Evolutionary conservation across 92 coral and sea anemone genomes (phyloP).

Genomic region (Epizoanthus fatuus): DNA sequence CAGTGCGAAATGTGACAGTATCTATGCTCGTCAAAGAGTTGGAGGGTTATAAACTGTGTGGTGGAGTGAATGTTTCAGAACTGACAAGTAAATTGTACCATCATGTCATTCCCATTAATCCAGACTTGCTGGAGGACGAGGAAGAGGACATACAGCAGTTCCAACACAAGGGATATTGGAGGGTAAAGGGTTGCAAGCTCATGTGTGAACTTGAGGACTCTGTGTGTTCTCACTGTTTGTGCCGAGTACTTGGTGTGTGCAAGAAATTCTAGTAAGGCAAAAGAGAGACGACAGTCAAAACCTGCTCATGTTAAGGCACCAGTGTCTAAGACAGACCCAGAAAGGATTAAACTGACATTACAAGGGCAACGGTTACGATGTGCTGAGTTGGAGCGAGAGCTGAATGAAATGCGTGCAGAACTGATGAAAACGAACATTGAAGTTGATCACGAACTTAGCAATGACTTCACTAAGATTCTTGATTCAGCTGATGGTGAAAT

Average conservation of each 20-base stretch:
- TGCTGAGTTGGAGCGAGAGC: slow-evolving; percentile 36
- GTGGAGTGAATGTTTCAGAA: slow-evolving; percentile 43
- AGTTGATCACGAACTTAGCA: slow-evolving; percentile 36
- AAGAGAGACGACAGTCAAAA: slow-evolving; percentile 43
- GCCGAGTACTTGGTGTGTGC: slow-evolving; percentile 41
- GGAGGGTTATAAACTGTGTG: slow-evolving; percentile 44
- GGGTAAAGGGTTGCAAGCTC: slow-evolving; percentile 57
- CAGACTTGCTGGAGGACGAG: slow-evolving; percentile 42
- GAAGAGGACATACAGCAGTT: slow-evolving; percentile 44
- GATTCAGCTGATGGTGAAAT: slow-evolving; percentile 27
- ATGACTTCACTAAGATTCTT: slow-evolving; percentile 27
- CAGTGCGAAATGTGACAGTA: slow-evolving; percentile 60
- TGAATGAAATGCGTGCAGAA: slow-evolving; percentile 48
- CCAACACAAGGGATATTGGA: slow-evolving; percentile 62
- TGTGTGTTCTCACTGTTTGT: slow-evolving; percentile 41
- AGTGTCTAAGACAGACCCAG: slow-evolving; percentile 4
- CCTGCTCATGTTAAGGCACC: slow-evolving; percentile 62
- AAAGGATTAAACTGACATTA: slow-evolving; percentile 18
- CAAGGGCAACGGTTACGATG: slow-evolving; percentile 32
- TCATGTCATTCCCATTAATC: slow-evolving; percentile 60
- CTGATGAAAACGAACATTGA: slow-evolving; percentile 29
- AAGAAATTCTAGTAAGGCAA: slow-evolving; percentile 23
- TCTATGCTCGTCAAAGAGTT: slow-evolving; percentile 57
- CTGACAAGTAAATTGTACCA: slow-evolving; percentile 47
- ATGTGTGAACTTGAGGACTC: slow-evolving; percentile 42